These are phyloP conservation scores for Noturus placidus DNA, from an alignment of 2,113 vertebrate species.

Conservation along the genomic window DNA sequence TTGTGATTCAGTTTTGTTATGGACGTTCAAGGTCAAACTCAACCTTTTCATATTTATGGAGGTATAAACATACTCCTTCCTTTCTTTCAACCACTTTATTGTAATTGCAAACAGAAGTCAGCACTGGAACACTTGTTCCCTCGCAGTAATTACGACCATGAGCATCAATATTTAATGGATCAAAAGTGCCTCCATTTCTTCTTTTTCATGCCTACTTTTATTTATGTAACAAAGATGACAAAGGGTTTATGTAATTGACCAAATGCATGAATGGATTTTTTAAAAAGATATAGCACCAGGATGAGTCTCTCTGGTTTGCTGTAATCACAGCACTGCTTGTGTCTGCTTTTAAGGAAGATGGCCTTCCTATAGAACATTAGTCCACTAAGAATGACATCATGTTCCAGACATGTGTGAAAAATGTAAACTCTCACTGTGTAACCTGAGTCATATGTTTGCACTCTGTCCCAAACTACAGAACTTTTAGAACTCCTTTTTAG, in stretches of 20 bases:
- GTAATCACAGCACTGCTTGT: conserved; percentile 14
- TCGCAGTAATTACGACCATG: conserved; percentile 28
- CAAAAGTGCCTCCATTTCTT: not conserved
- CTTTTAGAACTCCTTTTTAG: no score
- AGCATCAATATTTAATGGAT: not conserved
- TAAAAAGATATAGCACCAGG: not conserved
- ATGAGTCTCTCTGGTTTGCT: not conserved
- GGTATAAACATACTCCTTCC: not conserved
- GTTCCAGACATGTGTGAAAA: no score
- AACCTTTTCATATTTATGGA: conserved; percentile 8
- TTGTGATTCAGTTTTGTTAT: conserved; percentile 6
- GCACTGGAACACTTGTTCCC: not conserved
- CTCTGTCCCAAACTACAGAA: no score
- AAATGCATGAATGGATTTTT: conserved; percentile 17
- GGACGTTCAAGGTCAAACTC: not conserved
- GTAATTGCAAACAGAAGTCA: conserved; percentile 37
- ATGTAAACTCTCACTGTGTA: no score
- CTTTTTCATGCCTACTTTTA: conserved; percentile 1
- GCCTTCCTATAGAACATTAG: not conserved
- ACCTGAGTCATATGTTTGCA: no score
- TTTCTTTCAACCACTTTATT: conserved; percentile 20
- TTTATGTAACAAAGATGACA: not conserved
- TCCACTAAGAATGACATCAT: conserved; percentile 4
- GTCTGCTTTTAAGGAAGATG: not conserved
- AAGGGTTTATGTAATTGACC: conserved; percentile 10